phyloP scores from a whole-genome alignment of 2,797 vertebrate species.

The Babyrousa celebensis region DNA sequence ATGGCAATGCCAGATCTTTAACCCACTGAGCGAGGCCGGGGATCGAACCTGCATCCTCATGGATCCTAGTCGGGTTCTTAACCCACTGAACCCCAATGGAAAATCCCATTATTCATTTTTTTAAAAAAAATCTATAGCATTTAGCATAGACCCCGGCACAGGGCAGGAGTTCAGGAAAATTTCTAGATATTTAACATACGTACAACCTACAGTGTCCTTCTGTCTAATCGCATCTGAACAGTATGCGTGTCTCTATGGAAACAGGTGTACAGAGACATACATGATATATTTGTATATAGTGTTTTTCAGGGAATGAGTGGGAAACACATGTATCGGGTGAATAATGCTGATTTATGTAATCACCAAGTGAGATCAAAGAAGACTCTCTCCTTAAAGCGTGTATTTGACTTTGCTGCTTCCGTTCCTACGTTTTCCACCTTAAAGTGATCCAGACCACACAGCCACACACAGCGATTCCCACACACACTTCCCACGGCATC shows the following conservation, averaged over 20 bases:
- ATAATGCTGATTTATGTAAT: conserved; percentile 15
- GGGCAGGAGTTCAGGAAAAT: neutral
- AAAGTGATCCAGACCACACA: neutral
- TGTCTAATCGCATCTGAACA: neutral
- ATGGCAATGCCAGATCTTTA: too few relatives aligned
- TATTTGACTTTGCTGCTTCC: neutral
- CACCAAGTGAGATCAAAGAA: conserved; percentile 7
- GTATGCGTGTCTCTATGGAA: neutral
- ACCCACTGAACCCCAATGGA: too few relatives aligned
- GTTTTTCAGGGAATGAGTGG: neutral
- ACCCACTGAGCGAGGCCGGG: too few relatives aligned
- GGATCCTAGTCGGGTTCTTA: too few relatives aligned
- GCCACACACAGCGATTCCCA: neutral
- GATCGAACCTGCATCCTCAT: too few relatives aligned
- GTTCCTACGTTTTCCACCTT: neutral
- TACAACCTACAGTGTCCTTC: neutral
- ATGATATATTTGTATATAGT: neutral
- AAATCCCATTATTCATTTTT: neutral
- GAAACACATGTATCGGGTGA: neutral
- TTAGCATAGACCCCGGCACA: neutral
- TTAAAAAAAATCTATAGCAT: neutral
- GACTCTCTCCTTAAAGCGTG: neutral
- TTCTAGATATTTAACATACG: neutral
- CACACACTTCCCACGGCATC: neutral
- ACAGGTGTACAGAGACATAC: neutral